Evolutionary conservation across 2,113 vertebrate genomes (phyloP).

Genomic region (Menura novaehollandiae): DNA sequence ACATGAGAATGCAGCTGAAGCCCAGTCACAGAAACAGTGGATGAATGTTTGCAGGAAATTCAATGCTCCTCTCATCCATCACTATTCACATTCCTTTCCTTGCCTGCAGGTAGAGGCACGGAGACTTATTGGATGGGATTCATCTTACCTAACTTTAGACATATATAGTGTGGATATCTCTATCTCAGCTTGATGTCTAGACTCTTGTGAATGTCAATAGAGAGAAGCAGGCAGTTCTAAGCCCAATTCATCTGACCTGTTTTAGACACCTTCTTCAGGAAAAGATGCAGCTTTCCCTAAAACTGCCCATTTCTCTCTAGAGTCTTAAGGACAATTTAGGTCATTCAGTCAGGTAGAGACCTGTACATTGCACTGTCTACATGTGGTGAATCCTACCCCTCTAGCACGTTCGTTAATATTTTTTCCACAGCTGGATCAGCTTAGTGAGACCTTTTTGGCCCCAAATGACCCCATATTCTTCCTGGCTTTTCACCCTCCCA

Average conservation of each 20-base stretch:
- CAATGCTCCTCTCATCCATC: slow-evolving; percentile 53
- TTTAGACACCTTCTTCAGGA: slow-evolving; percentile 39
- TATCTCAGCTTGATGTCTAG: slow-evolving; percentile 39
- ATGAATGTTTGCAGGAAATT: slow-evolving; percentile 50
- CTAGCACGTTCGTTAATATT: not conserved
- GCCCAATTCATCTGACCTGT: slow-evolving; percentile 8
- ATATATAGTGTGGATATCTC: slow-evolving; percentile 30
- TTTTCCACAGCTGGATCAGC: not conserved
- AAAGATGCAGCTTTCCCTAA: slow-evolving; percentile 31
- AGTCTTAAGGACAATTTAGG: not conserved
- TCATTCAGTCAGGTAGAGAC: not conserved
- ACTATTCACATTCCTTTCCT: slow-evolving; percentile 53
- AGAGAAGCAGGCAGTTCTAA: slow-evolving; percentile 22
- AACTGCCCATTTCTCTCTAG: slow-evolving; percentile 21
- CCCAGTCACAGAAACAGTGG: not conserved
- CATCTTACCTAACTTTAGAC: slow-evolving; percentile 59
- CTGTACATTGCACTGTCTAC: not conserved
- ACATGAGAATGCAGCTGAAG: not conserved
- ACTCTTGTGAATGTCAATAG: slow-evolving; percentile 43
- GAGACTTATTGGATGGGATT: slow-evolving; percentile 54
- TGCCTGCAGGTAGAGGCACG: slow-evolving; percentile 42
- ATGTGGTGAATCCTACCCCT: not conserved
- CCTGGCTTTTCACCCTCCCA: not conserved
- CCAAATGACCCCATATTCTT: not conserved
- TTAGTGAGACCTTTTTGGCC: not conserved